Evolutionary conservation across 92 coral and sea anemone species (phyloP).

Genomic region (Porites evermanni): DNA sequence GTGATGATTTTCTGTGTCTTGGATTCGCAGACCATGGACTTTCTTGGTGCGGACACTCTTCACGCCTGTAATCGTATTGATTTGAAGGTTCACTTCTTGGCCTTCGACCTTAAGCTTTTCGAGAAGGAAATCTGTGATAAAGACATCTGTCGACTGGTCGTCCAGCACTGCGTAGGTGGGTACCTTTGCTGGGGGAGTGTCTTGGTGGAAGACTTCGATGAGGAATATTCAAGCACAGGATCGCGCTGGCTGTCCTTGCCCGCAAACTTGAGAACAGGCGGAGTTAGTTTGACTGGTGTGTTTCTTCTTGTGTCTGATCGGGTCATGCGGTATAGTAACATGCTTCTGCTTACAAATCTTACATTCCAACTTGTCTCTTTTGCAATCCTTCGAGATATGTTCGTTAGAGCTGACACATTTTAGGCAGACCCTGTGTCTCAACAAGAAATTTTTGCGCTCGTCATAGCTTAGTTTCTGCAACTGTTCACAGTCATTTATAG

Average conservation of each 20-base stretch:
- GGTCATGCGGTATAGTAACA: conserved; percentile 67
- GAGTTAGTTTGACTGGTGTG: conserved; percentile 19
- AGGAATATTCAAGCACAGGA: conserved; percentile 75
- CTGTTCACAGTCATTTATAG: too few species aligned
- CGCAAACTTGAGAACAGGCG: conserved; percentile 73
- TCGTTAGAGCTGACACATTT: conserved; percentile 19
- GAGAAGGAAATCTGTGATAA: conserved; percentile 59
- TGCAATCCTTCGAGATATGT: conserved; percentile 59
- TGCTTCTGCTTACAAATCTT: conserved; percentile 66
- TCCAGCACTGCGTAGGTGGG: conserved; percentile 66
- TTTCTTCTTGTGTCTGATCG: conserved; percentile 42
- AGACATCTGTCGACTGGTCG: conserved; percentile 76
- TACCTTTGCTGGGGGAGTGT: conserved; percentile 39
- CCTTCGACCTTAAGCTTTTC: conserved; percentile 41
- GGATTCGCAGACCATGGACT: conserved; percentile 45
- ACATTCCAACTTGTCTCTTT: conserved; percentile 42
- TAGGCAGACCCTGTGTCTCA: background rate
- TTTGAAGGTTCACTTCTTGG: conserved; percentile 62
- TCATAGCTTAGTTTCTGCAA: conserved; percentile 38
- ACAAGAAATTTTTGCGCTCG: conserved; percentile 66
- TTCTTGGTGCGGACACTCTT: conserved; percentile 57
- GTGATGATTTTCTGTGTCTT: conserved; percentile 50
- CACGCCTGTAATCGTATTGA: conserved; percentile 65
- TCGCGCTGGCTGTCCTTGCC: conserved; percentile 45
- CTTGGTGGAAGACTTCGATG: conserved; percentile 65